Conservation (phyloP, 2,888 invertebrate genomes). For the Rhagonycha fulva region DNA sequence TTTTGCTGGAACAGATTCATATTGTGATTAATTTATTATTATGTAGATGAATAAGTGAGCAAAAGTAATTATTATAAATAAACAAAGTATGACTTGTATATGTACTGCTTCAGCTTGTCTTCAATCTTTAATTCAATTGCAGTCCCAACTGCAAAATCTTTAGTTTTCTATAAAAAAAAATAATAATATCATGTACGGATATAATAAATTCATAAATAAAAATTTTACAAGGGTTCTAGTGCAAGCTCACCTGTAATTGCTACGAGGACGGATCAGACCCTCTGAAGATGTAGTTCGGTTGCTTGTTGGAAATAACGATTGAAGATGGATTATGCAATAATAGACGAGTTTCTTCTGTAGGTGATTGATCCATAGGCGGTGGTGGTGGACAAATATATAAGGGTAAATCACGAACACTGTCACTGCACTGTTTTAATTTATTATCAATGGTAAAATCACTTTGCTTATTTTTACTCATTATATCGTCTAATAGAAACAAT, state of each 20-base stretch:
- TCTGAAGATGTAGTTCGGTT: conserved; percentile 48
- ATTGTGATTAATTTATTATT: not conserved
- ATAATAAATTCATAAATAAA: not conserved
- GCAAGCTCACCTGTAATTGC: conserved; percentile 51
- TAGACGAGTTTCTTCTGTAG: conserved; percentile 59
- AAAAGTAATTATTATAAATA: conserved; percentile 6
- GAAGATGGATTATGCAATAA: conserved; percentile 46
- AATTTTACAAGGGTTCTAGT: not conserved
- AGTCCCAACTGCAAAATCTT: conserved; percentile 11
- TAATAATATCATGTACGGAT: not conserved
- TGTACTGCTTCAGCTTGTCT: conserved; percentile 13
- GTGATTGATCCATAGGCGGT: conserved; percentile 58
- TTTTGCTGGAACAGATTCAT: not conserved
- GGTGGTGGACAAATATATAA: conserved; percentile 60
- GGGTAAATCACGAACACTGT: conserved; percentile 49
- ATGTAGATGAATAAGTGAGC: not conserved
- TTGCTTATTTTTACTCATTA: conserved; percentile 48
- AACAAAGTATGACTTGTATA: conserved; percentile 22
- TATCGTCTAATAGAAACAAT: conserved; percentile 55
- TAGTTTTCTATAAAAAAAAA: conserved; percentile 16
- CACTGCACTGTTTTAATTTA: conserved; percentile 45
- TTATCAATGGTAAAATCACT: conserved; percentile 47
- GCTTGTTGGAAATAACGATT: conserved; percentile 35
- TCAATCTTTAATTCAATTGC: conserved; percentile 20
- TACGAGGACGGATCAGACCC: conserved; percentile 53